Evolutionary conservation across 2,113 vertebrate species (phyloP).

Genomic region (Ophiodon elongatus): DNA sequence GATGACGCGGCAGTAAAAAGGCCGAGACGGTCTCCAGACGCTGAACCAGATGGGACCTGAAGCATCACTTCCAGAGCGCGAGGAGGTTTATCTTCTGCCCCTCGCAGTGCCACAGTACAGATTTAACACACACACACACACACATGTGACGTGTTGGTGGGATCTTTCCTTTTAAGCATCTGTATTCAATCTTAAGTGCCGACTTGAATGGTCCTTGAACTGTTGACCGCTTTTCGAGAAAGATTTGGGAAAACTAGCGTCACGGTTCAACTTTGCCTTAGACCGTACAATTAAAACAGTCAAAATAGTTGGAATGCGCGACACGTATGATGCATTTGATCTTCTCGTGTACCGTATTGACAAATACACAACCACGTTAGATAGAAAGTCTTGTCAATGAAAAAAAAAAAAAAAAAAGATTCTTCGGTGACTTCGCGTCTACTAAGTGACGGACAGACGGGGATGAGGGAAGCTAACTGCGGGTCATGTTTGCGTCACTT

Average conservation of each 20-base stretch:
- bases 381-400: constrained; percentile 32
- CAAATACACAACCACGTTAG: constrained; percentile 33
- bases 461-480: neutral
- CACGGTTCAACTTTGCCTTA: constrained; percentile 49
- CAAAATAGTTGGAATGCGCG: constrained; percentile 34
- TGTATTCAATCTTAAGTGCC: constrained; percentile 45
- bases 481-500: constrained; percentile 36
- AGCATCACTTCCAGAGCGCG: constrained; percentile 1
- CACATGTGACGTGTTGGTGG: neutral
- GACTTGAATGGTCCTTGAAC: constrained; percentile 17
- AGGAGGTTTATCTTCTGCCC: neutral
- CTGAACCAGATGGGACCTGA: constrained; percentile 1
- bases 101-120: constrained; percentile 23
- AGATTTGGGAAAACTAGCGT: constrained; percentile 23
- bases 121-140: neutral
- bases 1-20: neutral
- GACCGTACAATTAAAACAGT: constrained; percentile 44
- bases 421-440: constrained; percentile 26
- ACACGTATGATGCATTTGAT: constrained; percentile 40
- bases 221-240: constrained; percentile 30
- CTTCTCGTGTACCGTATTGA: constrained; percentile 36
- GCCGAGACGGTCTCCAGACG: neutral
- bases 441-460: neutral
- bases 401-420: constrained; percentile 1
- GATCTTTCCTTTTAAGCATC: constrained; percentile 29